Evolutionary conservation across 2,888 invertebrate species (phyloP).

Genomic region (Cephus spinipes): DNA sequence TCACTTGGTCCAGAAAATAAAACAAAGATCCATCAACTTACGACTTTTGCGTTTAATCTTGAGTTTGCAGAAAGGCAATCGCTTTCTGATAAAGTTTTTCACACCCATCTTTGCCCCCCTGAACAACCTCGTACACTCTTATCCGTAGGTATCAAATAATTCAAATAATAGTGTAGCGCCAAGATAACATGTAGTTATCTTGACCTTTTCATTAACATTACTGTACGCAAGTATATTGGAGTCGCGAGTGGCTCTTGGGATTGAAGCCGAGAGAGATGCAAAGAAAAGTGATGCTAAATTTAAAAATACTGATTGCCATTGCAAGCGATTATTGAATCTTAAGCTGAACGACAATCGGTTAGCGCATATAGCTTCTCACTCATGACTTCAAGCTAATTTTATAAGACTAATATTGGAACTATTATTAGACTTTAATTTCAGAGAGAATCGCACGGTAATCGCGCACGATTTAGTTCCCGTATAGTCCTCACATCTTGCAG

Average conservation of each 20-base stretch:
- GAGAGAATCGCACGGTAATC: neutral
- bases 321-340: neutral
- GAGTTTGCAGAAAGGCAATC: slow-evolving; percentile 57
- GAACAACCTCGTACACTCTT: slow-evolving; percentile 10
- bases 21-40: slow-evolving; percentile 29
- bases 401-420: neutral
- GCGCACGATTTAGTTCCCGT: neutral
- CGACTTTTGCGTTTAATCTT: slow-evolving; percentile 53
- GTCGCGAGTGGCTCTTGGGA: neutral
- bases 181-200: neutral
- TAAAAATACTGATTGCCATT: neutral
- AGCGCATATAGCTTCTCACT: neutral
- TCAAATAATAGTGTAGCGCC: neutral
- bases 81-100: slow-evolving; percentile 58
- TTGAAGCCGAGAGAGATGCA: neutral
- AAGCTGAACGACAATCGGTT: neutral
- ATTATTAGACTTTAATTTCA: neutral
- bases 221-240: neutral
- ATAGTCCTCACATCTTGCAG: neutral
- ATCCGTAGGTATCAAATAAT: neutral
- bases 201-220: neutral
- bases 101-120: slow-evolving; percentile 49
- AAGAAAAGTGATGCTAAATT: neutral
- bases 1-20: neutral
- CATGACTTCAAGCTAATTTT: neutral